Evolutionary conservation across 2,113 vertebrate genomes (phyloP), one percentile per base, ranked within the genome.

Genomic region (Oreotrochilus melanogaster): DNA sequence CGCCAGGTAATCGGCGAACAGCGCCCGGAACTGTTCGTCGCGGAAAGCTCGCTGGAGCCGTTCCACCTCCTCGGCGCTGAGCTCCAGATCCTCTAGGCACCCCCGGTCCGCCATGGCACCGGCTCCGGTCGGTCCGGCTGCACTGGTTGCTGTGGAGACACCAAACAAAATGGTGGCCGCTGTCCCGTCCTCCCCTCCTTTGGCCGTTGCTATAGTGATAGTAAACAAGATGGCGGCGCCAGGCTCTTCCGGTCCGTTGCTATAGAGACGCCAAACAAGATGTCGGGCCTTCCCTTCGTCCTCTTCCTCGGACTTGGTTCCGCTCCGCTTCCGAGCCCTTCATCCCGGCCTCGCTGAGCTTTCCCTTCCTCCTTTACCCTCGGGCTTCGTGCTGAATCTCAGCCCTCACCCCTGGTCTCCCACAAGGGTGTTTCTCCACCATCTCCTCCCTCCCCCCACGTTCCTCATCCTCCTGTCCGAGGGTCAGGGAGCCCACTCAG

Each of bases 1-100:
- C 21, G 98, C 85, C 3, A 98, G 98, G 75, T 99, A 99, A 9
- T 99, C 98, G 4, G 78, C 86, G 80, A 99, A 96, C 75, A 99
- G 93, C 43, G 66, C 88, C 22, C 96, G 97, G 95, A 99, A 99
- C 11, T 95, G 97, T 7, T 98, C 91, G 58, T 99, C 98, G 88
- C 98, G 98, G 61, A 99, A 98, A 25, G 99, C 99, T 4, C 91
- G 86, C 2, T 70, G 94, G 33, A 99, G 96, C 42, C 97, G 95
- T 61, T 97, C 95, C 3, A 98, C 93, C 91, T 99, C 99, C 3
- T 99, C 99, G 30, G 80, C 78, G 25, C 98, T 98, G 83, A 99
- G 92, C 19, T 99, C 97, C 27, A 99, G 93, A 9, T 99, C 98
- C 30, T 98, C 97, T 14, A 98, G 96, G n/a, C 86, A 78, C 9